These are phyloP conservation scores for Odontamblyopus rebecca DNA, from an alignment of 2,797 vertebrate species.

Conservation along the genomic window DNA sequence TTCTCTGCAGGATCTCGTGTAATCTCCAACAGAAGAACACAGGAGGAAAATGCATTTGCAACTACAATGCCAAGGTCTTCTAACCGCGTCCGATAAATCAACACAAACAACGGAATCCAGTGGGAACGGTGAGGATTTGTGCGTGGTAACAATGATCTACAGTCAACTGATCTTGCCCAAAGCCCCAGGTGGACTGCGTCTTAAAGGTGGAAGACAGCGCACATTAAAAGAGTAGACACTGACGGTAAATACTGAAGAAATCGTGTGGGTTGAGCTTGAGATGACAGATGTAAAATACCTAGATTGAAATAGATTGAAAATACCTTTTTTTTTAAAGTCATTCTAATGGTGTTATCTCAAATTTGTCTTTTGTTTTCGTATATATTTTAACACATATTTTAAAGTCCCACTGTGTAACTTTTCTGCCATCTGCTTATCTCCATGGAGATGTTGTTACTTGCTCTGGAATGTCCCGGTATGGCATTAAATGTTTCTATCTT, in stretches of 20 bases:
- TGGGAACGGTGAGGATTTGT: not conserved
- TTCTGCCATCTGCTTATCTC: too few relatives aligned
- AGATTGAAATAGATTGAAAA: too few relatives aligned
- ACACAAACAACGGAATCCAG: slow-evolving; percentile 4
- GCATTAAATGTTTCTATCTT: too few relatives aligned
- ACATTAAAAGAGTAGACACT: not conserved
- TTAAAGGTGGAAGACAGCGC: not conserved
- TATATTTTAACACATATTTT: too few relatives aligned
- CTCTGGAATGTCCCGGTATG: too few relatives aligned
- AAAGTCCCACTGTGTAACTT: too few relatives aligned
- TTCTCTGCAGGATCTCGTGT: slow-evolving; percentile 9
- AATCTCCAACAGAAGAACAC: slow-evolving; percentile 11
- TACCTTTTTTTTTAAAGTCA: too few relatives aligned
- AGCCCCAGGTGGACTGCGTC: not conserved
- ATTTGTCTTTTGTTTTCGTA: too few relatives aligned
- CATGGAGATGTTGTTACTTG: too few relatives aligned
- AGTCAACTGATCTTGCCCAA: not conserved
- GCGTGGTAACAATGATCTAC: not conserved
- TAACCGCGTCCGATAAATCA: not conserved
- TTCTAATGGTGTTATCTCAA: too few relatives aligned
- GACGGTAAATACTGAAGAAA: not conserved
- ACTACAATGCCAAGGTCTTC: not conserved
- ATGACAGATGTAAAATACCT: too few relatives aligned
- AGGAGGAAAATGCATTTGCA: not conserved
- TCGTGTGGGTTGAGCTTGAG: not conserved